phyloP scores from a whole-genome alignment of 2,888 invertebrate species.

The Caenorhabditis becei region DNA sequence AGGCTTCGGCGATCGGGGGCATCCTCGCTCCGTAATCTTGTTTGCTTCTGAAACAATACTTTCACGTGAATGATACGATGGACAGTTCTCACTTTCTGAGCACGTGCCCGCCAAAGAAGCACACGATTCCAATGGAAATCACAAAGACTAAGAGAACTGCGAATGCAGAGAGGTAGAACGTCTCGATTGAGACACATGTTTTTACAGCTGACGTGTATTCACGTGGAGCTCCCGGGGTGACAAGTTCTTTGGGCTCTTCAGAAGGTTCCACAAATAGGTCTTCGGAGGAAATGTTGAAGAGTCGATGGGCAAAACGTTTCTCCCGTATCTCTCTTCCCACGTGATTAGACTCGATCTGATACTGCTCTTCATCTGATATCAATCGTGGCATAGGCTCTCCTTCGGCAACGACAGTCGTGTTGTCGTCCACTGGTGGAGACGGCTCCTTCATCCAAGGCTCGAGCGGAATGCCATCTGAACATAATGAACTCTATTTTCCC shows the following conservation, averaged over 20 bases:
- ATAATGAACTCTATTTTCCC: not conserved
- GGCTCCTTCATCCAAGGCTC: slow-evolving; percentile 65
- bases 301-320: slow-evolving; percentile 30
- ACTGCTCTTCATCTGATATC: slow-evolving; percentile 45
- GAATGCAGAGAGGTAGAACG: slow-evolving; percentile 29
- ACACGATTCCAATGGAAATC: slow-evolving; percentile 46
- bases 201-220: slow-evolving; percentile 9
- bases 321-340: slow-evolving; percentile 22
- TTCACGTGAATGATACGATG: not conserved
- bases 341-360: slow-evolving; percentile 52
- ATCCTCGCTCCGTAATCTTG: slow-evolving; percentile 12
- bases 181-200: slow-evolving; percentile 36
- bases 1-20: slow-evolving; percentile 30
- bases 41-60: slow-evolving; percentile 26
- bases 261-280: slow-evolving; percentile 40
- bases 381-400: slow-evolving; percentile 43
- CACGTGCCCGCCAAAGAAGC: slow-evolving; percentile 52
- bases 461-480: slow-evolving; percentile 42
- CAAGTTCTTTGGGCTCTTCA: slow-evolving; percentile 23
- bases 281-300: slow-evolving; percentile 48
- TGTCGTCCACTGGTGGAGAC: slow-evolving; percentile 32
- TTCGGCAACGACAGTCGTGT: not conserved
- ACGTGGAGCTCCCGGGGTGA: slow-evolving; percentile 44
- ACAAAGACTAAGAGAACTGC: slow-evolving; percentile 48
- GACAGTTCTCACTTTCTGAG: slow-evolving; percentile 40